phyloP scores from a whole-genome alignment of 2,888 invertebrate species.

The Meliscaeva auricollis region DNA sequence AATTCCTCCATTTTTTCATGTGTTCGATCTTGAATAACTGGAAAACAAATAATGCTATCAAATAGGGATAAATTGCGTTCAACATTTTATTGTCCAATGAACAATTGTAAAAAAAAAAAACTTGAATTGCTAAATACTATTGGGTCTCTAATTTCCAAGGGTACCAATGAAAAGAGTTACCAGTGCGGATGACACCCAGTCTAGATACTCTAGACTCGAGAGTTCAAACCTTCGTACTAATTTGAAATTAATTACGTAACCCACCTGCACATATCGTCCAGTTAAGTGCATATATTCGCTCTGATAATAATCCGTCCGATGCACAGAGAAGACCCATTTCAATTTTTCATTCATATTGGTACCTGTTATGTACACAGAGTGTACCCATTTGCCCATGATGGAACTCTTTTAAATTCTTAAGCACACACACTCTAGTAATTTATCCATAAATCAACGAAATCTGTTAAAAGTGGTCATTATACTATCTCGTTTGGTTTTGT shows the following conservation, averaged over 20 bases:
- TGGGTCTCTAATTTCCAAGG: no score
- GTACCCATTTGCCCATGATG: neutral
- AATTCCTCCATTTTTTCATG: no score
- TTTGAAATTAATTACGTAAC: conserved; percentile 31
- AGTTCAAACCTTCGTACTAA: neutral
- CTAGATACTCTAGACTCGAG: no score
- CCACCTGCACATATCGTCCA: neutral
- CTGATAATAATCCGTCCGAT: neutral
- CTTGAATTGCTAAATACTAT: no score
- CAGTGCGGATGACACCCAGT: no score
- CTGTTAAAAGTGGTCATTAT: conserved; percentile 38
- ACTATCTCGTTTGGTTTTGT: neutral
- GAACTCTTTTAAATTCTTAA: conserved; percentile 34
- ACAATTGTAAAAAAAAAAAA: no score
- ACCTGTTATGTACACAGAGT: neutral
- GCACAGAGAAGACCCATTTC: conserved; percentile 7
- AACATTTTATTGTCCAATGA: no score
- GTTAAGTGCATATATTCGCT: neutral
- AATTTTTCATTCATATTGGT: conserved; percentile 2
- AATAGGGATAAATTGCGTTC: no score
- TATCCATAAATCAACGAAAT: conserved; percentile 32
- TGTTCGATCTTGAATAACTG: no score
- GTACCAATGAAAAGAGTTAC: no score
- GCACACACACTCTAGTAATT: conserved; percentile 46
- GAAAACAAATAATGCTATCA: no score